Conservation (phyloP, 2,888 invertebrate species). For the Dione juno region DNA sequence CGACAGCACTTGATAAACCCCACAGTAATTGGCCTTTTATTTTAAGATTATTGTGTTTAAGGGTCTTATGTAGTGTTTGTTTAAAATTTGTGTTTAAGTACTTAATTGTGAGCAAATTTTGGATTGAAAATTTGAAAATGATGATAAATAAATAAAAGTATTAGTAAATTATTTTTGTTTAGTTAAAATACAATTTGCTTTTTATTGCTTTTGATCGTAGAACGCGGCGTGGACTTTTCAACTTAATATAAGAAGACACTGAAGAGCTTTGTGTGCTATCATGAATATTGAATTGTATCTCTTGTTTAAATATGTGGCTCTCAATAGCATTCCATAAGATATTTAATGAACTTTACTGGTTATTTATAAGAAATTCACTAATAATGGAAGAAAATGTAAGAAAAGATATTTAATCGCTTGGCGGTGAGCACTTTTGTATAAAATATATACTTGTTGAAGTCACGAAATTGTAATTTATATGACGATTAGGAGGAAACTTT, state of each 20-base stretch:
- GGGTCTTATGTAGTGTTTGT: conserved; percentile 48
- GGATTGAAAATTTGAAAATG: conserved; percentile 19
- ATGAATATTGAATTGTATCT: conserved; percentile 45
- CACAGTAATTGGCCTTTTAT: conserved; percentile 47
- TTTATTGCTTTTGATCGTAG: conserved; percentile 15
- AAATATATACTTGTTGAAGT: conserved; percentile 53
- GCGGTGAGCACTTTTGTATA: conserved; percentile 53
- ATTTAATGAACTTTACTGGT: conserved; percentile 43
- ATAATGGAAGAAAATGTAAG: conserved; percentile 20
- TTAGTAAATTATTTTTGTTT: conserved; percentile 24
- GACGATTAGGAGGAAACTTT: conserved; percentile 40
- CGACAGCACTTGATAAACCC: conserved; percentile 48
- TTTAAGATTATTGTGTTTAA: conserved; percentile 49
- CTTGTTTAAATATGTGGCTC: conserved; percentile 41
- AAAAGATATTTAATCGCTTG: conserved; percentile 44
- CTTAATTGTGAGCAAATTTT: conserved; percentile 34
- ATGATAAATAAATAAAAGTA: conserved; percentile 10
- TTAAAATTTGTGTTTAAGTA: conserved; percentile 33
- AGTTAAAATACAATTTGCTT: conserved; percentile 29
- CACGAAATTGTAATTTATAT: conserved; percentile 49
- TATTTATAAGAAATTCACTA: conserved; percentile 39
- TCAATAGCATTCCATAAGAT: conserved; percentile 60
- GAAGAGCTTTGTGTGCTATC: conserved; percentile 49
- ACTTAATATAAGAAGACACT: conserved; percentile 47
- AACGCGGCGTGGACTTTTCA: conserved; percentile 42